A percentile compares a stretch with the other conserved stretches of the same genome.
Conservation (phyloP, 2,888 invertebrate genomes). For the Steromphala cineraria region DNA sequence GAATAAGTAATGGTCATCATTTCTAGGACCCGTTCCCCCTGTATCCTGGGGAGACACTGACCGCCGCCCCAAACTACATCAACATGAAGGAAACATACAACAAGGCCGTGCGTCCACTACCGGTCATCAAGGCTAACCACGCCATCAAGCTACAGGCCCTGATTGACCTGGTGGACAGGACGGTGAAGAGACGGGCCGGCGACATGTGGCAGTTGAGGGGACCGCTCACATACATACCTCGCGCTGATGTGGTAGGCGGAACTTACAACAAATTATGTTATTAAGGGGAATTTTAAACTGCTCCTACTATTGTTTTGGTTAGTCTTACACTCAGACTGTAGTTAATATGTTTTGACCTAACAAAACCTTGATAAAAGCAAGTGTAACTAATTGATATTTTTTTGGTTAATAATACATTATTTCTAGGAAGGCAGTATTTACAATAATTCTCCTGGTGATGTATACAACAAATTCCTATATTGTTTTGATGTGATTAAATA, state of each 20-base stretch:
- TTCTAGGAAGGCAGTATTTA: no score
- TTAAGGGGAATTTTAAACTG: no score
- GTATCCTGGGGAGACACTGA: conserved; percentile 70
- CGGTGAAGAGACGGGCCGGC: conserved; percentile 51
- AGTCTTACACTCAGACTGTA: no score
- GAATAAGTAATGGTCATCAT: neutral
- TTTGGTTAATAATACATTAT: no score
- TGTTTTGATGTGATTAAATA: no score
- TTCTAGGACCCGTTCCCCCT: conserved; percentile 70
- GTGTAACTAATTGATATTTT: no score
- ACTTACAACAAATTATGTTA: neutral
- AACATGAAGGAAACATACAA: conserved; percentile 35
- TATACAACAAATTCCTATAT: no score
- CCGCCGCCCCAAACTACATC: conserved; percentile 51
- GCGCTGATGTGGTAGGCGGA: conserved; percentile 56
- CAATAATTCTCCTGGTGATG: no score
- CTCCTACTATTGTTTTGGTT: no score
- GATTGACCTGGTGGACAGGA: conserved; percentile 54
- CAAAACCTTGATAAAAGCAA: no score
- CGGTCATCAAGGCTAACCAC: conserved; percentile 58
- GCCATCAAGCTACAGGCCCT: conserved; percentile 58
- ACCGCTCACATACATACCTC: conserved; percentile 63
- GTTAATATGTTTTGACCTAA: no score
- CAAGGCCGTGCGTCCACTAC: conserved; percentile 56
- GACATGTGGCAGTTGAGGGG: conserved; percentile 70